Conservation (phyloP, 1,140 invertebrate genomes). For the Bombus confusus region DNA sequence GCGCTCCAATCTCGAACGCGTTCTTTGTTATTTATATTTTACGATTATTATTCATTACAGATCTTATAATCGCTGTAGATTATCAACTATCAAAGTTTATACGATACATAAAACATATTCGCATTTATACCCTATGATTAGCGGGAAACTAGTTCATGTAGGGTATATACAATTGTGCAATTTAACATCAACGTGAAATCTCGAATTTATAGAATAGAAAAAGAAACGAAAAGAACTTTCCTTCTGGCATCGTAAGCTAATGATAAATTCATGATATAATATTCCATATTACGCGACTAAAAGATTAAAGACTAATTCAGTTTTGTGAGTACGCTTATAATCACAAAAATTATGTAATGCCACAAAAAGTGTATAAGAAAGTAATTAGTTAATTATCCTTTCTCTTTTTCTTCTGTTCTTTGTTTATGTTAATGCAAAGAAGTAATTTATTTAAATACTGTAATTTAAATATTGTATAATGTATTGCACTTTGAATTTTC, state of each 20-base stretch:
- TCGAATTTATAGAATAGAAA: constrained; percentile 31
- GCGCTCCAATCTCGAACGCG: constrained; percentile 8
- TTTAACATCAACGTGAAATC: constrained; percentile 45
- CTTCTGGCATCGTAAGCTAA: not conserved
- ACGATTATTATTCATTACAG: constrained; percentile 53
- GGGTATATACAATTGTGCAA: constrained; percentile 50
- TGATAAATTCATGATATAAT: constrained; percentile 15
- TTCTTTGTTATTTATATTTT: constrained; percentile 45
- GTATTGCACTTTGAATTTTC: constrained; percentile 5
- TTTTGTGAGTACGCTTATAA: constrained; percentile 18
- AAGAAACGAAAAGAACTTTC: constrained; percentile 23
- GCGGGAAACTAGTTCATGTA: constrained; percentile 28
- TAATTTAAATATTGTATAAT: not conserved
- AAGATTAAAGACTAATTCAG: constrained; percentile 26
- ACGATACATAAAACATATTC: constrained; percentile 50
- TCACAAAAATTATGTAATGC: constrained; percentile 24
- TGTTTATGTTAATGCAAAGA: constrained; percentile 48
- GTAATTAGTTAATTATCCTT: constrained; percentile 31
- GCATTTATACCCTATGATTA: constrained; percentile 42
- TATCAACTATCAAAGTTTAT: constrained; percentile 51
- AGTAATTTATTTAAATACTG: constrained; percentile 1
- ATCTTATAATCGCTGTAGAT: constrained; percentile 48
- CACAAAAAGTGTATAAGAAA: constrained; percentile 45
- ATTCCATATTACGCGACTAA: constrained; percentile 27
- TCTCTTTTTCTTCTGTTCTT: constrained; percentile 12